Percentiles rank a stretch among this genome's conserved stretches.
These are phyloP conservation scores for Spisula subtruncata DNA, from an alignment of 2,888 invertebrate species.

Conservation along the genomic window DNA sequence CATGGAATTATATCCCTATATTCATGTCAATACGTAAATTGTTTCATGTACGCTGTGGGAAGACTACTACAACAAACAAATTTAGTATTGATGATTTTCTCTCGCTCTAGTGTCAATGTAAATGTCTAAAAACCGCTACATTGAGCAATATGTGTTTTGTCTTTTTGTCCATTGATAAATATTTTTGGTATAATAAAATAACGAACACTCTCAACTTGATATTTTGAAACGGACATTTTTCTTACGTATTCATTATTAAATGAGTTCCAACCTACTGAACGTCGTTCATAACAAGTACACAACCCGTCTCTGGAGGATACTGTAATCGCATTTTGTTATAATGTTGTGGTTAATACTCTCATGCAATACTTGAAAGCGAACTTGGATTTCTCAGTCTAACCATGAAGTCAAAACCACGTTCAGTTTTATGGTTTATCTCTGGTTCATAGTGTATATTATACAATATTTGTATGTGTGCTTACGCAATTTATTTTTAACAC, in stretches of 20 bases:
- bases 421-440: background rate
- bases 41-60: too few relatives aligned
- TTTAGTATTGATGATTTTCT: background rate
- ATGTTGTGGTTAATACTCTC: background rate
- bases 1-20: background rate
- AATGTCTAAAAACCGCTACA: background rate
- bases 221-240: background rate
- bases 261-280: background rate
- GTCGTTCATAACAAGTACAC: too few relatives aligned
- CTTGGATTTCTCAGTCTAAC: background rate
- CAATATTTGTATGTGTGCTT: too few relatives aligned
- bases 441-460: too few relatives aligned
- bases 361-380: background rate
- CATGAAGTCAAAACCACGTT: background rate
- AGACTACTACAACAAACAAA: background rate
- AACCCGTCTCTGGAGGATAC: background rate
- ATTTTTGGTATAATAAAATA: background rate
- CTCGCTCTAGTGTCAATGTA: background rate
- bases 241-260: background rate
- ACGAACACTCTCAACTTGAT: background rate
- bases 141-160: background rate
- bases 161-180: background rate
- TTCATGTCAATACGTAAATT: background rate
- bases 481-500: too few relatives aligned
- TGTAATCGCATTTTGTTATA: background rate